Evolutionary conservation across 2,888 invertebrate species (phyloP), one percentile per base, ranked within the genome.

Genomic region (Nomada fabriciana): DNA sequence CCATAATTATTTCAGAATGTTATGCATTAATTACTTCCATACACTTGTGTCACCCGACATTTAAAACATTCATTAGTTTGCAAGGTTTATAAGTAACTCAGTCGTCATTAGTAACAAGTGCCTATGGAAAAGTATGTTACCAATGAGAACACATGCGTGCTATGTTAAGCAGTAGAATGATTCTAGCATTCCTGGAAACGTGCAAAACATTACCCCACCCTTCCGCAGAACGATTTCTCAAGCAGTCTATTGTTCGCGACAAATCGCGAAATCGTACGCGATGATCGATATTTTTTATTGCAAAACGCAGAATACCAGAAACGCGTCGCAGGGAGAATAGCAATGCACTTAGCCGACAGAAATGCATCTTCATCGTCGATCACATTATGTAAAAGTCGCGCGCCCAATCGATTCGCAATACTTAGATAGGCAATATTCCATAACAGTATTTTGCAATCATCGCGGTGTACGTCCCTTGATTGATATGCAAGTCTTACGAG

Each of bases 401-500:
- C 18, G 18, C 5, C 13, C 50, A 20, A 75, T 63, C 55, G 72
- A 69, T 65, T 63, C 23, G 11, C 47, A 15, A n/a, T 9, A 10
- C 61, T 72, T 63, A 55, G 72, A 72, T 60, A 60, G n/a, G 25
- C 25, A 63, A 68, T 53, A 71, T 77, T 59, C 65, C 50, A 77
- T 80, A 77, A 80, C 55, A 74, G 47, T 79, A 69, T 55, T 74
- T 23, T 57, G 53, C 81, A 64, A 76, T 23, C 69, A 53, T 68
- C n/a, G 9, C 11, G 50, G 29, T 74, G 55, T 63, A 50, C 29
- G 29, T 25, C 20, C n/a, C n/a, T 43, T 47, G 50, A 78, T 85
- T 86, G 57, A 83, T 72, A 86, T 86, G 76, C 86, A 15, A 3
- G 57, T 52, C 59, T 78, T 42, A 65, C 18, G 15, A 25, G 52